Percentiles rank a stretch among this genome's conserved stretches.
Conservation (phyloP, 92 coral and sea anemone genomes). For the Epizoanthus ramosus region DNA sequence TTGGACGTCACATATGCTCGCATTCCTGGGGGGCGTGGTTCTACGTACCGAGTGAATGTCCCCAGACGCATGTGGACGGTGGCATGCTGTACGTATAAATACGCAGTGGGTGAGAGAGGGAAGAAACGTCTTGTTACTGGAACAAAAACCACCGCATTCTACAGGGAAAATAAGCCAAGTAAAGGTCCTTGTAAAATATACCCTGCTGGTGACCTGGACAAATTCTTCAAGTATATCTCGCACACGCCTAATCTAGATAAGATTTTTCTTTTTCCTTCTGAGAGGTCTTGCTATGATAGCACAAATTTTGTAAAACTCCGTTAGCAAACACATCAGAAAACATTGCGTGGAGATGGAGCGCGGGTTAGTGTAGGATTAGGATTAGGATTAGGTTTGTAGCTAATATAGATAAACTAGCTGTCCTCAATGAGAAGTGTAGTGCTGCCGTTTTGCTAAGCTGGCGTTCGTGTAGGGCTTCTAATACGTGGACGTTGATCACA, state of each 20-base stretch:
- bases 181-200: background rate
- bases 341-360: too few relatives aligned
- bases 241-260: background rate
- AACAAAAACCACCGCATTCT: background rate
- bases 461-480: too few relatives aligned
- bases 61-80: background rate
- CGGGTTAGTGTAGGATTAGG: too few relatives aligned
- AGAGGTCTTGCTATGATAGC: background rate
- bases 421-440: too few relatives aligned
- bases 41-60: background rate
- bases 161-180: background rate
- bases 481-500: too few relatives aligned
- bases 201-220: background rate
- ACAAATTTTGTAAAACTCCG: background rate
- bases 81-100: background rate
- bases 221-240: background rate
- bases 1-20: background rate
- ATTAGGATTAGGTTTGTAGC: too few relatives aligned
- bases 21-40: background rate
- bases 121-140: background rate
- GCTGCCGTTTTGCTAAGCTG: too few relatives aligned
- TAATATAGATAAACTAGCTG: too few relatives aligned
- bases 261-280: background rate
- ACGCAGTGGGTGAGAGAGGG: background rate
- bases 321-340: too few relatives aligned